These are phyloP conservation scores for Corythornis cristatus DNA, from an alignment of 2,113 vertebrate genomes.

Conservation along the genomic window DNA sequence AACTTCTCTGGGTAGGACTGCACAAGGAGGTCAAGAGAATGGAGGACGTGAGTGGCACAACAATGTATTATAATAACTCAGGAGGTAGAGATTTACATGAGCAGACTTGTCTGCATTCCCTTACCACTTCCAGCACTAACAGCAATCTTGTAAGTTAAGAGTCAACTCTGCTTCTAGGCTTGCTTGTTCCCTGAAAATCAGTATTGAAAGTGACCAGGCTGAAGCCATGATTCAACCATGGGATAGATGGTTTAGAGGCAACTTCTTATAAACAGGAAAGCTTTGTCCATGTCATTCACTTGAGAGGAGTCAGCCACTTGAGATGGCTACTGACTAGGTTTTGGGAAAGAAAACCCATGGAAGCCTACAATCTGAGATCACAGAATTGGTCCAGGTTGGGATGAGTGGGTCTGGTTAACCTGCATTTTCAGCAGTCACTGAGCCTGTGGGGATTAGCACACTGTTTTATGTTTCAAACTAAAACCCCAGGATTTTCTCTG, in stretches of 20 bases:
- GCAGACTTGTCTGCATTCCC: neutral
- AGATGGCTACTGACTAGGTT: neutral
- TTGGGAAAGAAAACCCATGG: neutral
- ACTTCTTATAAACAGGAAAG: neutral
- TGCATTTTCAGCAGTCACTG: neutral
- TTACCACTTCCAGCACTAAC: neutral
- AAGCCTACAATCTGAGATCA: neutral
- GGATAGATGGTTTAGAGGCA: neutral
- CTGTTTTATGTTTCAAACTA: conserved; percentile 31
- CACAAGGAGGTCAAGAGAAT: neutral
- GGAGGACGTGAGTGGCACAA: neutral
- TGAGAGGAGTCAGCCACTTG: neutral
- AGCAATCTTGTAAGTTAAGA: neutral
- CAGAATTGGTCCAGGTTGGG: neutral
- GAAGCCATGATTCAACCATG: neutral
- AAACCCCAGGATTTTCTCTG: conserved; percentile 38
- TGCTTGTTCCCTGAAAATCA: neutral
- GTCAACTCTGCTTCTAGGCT: neutral
- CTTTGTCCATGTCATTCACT: neutral
- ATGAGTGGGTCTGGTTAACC: neutral
- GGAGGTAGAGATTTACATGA: neutral
- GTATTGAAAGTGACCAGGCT: neutral
- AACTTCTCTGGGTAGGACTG: neutral
- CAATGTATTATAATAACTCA: neutral
- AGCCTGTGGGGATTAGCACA: neutral